Evolutionary conservation across 2,797 vertebrate species (phyloP).

Genomic region (Pteropus rufus): DNA sequence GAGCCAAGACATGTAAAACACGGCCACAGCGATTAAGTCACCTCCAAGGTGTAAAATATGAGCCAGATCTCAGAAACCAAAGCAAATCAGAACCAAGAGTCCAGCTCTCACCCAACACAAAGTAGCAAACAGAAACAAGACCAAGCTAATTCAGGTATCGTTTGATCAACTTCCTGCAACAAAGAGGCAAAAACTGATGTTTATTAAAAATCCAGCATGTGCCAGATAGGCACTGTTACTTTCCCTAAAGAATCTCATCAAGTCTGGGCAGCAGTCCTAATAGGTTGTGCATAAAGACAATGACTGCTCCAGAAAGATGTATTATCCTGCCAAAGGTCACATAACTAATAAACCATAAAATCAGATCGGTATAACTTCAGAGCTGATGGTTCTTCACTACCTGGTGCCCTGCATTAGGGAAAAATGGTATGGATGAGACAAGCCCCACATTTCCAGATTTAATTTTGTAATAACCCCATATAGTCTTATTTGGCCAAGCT

Average conservation of each 20-base stretch:
- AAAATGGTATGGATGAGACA: not conserved
- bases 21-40: constrained; percentile 57
- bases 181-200: not conserved
- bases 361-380: constrained; percentile 1
- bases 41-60: constrained; percentile 18
- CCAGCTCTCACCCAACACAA: not conserved
- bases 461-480: not conserved
- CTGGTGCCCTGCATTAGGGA: not conserved
- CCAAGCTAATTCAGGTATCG: not conserved
- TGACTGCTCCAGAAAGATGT: constrained; percentile 29
- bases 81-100: constrained; percentile 28
- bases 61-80: constrained; percentile 52
- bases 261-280: not conserved
- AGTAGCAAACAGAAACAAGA: not conserved
- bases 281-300: constrained; percentile 26
- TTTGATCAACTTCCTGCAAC: constrained; percentile 17
- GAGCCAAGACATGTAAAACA: constrained; percentile 11
- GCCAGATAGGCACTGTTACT: not conserved
- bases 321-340: constrained; percentile 34
- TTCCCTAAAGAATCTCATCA: not conserved
- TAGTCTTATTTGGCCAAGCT: not conserved
- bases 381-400: not conserved
- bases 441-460: not conserved
- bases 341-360: constrained; percentile 45
- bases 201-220: not conserved